phyloP scores from a whole-genome alignment of 2,888 invertebrate species.

The Drosophila kuntzei region DNA sequence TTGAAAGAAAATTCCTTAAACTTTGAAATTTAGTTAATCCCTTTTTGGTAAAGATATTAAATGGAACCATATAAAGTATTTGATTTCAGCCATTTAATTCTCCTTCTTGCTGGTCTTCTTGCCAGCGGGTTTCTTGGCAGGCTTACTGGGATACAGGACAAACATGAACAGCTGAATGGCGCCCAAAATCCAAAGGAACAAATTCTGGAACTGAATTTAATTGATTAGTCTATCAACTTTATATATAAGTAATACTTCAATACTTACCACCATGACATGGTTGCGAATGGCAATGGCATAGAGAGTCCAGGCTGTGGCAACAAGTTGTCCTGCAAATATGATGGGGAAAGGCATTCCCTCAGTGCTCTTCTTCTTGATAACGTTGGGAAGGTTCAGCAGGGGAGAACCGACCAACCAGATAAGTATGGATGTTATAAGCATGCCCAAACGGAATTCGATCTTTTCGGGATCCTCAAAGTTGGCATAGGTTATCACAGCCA shows the following conservation, averaged over 20 bases:
- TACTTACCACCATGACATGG: slow-evolving; percentile 80
- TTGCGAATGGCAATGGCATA: slow-evolving; percentile 84
- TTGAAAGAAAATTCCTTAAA: not conserved
- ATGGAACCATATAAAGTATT: slow-evolving; percentile 32
- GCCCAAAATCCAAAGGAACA: slow-evolving; percentile 88
- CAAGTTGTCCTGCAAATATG: slow-evolving; percentile 92
- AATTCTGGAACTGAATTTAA: slow-evolving; percentile 90
- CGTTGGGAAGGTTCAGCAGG: slow-evolving; percentile 89
- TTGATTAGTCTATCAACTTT: not conserved
- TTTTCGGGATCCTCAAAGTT: slow-evolving; percentile 88
- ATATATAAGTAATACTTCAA: not conserved
- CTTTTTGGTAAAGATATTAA: slow-evolving; percentile 8
- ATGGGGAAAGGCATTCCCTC: slow-evolving; percentile 95
- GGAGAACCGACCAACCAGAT: slow-evolving; percentile 90
- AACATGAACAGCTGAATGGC: slow-evolving; percentile 89
- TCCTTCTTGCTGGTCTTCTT: slow-evolving; percentile 75
- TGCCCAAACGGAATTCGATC: slow-evolving; percentile 90
- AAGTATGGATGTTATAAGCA: slow-evolving; percentile 87
- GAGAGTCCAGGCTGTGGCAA: slow-evolving; percentile 85
- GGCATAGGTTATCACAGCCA: slow-evolving; percentile 88
- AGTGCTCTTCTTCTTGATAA: slow-evolving; percentile 93
- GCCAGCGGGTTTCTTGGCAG: slow-evolving; percentile 71
- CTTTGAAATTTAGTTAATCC: slow-evolving; percentile 2
- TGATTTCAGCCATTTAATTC: slow-evolving; percentile 41
- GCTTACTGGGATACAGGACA: slow-evolving; percentile 88